These are phyloP conservation scores for Strigamia crassipes DNA, from an alignment of 2,888 invertebrate species.

Conservation along the genomic window DNA sequence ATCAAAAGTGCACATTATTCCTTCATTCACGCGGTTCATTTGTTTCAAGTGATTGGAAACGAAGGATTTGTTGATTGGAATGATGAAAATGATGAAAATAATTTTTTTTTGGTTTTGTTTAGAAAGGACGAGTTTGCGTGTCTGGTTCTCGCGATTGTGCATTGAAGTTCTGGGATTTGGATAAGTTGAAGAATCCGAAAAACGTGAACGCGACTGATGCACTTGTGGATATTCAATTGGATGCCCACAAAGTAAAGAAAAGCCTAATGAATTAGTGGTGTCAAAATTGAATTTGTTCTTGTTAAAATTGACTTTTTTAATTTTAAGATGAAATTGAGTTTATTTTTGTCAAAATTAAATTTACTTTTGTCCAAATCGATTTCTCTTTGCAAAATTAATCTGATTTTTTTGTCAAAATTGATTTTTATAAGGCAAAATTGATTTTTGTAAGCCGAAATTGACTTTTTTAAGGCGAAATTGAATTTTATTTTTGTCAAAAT, in stretches of 20 bases:
- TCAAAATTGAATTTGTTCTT: too few relatives aligned
- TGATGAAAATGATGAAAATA: neutral
- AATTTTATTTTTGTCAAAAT: too few relatives aligned
- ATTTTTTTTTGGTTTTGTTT: neutral
- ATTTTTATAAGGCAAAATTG: too few relatives aligned
- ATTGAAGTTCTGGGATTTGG: conserved; percentile 35
- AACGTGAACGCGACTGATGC: conserved; percentile 10
- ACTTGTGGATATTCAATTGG: neutral
- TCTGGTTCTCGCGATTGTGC: conserved; percentile 24
- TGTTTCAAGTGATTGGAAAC: neutral
- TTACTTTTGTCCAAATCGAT: too few relatives aligned
- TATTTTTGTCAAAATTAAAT: too few relatives aligned
- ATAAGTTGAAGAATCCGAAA: neutral
- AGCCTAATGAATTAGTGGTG: too few relatives aligned
- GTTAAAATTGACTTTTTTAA: too few relatives aligned
- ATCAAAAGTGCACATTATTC: conserved; percentile 8
- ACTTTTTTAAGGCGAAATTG: too few relatives aligned
- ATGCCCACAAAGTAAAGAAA: conserved; percentile 19
- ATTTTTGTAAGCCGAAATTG: too few relatives aligned
- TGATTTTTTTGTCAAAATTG: too few relatives aligned
- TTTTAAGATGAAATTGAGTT: too few relatives aligned
- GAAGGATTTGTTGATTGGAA: neutral
- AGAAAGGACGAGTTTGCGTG: conserved; percentile 19
- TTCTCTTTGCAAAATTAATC: too few relatives aligned
- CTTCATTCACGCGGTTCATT: conserved; percentile 36